These are phyloP conservation scores for Callimico goeldii DNA, from an alignment of 2,797 vertebrate species.

Conservation along the genomic window DNA sequence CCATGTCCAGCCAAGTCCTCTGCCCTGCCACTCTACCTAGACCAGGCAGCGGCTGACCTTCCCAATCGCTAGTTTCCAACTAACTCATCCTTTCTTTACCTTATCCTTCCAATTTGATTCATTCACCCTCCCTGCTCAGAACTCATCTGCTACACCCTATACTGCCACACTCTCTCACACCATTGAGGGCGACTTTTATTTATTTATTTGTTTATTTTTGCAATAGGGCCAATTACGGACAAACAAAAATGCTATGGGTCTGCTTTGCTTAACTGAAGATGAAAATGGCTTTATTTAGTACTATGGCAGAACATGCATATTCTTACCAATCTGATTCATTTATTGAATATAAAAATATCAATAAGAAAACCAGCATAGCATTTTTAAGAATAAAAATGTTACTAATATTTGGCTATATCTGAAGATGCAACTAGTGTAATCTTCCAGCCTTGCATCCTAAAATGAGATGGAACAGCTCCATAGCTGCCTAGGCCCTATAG, in stretches of 20 bases:
- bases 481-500: neutral
- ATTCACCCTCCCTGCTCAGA: neutral
- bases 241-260: neutral
- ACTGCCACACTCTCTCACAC: neutral
- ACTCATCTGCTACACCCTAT: neutral
- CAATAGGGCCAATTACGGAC: neutral
- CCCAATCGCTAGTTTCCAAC: neutral
- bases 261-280: constrained; percentile 25
- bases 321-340: constrained; percentile 45
- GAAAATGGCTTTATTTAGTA: constrained; percentile 46
- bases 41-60: rapidly evolving
- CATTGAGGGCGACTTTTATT: neutral
- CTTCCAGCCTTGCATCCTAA: neutral
- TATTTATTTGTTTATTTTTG: neutral
- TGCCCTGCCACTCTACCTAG: neutral
- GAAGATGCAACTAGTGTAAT: constrained; percentile 52
- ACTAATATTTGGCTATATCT: constrained; percentile 39
- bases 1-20: neutral
- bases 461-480: neutral
- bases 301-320: constrained; percentile 40
- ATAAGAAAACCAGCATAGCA: constrained; percentile 36
- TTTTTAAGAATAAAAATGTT: constrained; percentile 47
- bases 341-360: constrained; percentile 53
- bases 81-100: neutral
- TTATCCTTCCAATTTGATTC: neutral